Percentiles rank a stretch among this genome's conserved stretches.
Evolutionary conservation across 2,888 invertebrate genomes (phyloP).

Genomic region (Notocelia uddmanniana): DNA sequence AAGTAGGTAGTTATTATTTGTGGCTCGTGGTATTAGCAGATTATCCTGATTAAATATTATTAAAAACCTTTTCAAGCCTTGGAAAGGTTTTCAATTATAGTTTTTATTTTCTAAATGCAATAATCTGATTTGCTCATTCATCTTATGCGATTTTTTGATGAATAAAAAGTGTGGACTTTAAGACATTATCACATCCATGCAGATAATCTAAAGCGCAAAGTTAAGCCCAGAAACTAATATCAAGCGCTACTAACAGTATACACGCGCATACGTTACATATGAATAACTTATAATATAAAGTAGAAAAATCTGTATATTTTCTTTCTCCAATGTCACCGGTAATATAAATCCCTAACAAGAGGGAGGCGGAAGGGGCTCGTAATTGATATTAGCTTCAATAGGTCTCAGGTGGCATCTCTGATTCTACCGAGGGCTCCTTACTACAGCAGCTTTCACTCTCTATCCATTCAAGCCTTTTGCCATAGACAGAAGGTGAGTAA

Average conservation of each 20-base stretch:
- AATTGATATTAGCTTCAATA: conserved; percentile 42
- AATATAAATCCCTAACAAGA: conserved; percentile 11
- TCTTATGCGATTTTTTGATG: background rate
- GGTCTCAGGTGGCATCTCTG: conserved; percentile 42
- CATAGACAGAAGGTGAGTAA: background rate
- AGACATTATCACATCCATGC: background rate
- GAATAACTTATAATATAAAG: background rate
- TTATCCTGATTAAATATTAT: background rate
- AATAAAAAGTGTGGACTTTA: no score
- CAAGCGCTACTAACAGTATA: background rate
- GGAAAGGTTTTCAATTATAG: no score
- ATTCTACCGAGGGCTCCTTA: conserved; percentile 26
- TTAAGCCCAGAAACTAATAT: background rate
- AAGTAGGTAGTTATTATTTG: background rate
- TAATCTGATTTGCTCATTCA: background rate
- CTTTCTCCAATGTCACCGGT: conserved; percentile 28
- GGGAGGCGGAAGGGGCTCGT: conserved; percentile 32
- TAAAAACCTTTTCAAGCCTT: background rate
- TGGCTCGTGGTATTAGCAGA: background rate
- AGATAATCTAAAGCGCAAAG: no score
- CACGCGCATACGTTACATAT: background rate
- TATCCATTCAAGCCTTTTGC: background rate
- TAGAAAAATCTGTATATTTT: conserved; percentile 15
- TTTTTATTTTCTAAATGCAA: background rate
- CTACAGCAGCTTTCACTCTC: background rate